Conservation (phyloP, 2,888 invertebrate species). For the Mythimna impura region DNA sequence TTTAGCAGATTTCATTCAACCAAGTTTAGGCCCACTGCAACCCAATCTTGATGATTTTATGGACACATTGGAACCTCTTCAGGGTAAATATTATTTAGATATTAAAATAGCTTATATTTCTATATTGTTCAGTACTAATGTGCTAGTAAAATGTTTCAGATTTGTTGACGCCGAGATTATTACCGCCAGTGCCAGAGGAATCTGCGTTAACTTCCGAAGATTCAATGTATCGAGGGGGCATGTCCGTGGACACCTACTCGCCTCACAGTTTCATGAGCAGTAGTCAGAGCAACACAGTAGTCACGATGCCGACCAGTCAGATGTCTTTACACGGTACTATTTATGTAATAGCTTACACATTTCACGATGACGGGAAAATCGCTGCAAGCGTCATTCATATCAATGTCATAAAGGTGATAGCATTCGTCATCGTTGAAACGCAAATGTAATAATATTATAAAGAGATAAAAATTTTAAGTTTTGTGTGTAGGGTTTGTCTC, state of each 20-base stretch:
- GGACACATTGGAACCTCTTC: slow-evolving; percentile 96
- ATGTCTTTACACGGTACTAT: slow-evolving; percentile 85
- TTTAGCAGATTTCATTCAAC: slow-evolving; percentile 99
- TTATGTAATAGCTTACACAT: slow-evolving; percentile 2
- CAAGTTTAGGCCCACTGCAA: slow-evolving; percentile 98
- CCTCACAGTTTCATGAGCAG: slow-evolving; percentile 77
- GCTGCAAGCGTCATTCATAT: slow-evolving; percentile 21
- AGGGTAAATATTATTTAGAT: slow-evolving; percentile 90
- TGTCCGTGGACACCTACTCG: slow-evolving; percentile 84
- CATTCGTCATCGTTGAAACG: slow-evolving; percentile 9
- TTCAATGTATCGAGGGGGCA: slow-evolving; percentile 84
- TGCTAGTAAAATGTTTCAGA: slow-evolving; percentile 70
- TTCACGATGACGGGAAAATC: not conserved
- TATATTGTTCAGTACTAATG: slow-evolving; percentile 9
- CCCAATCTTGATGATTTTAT: slow-evolving; percentile 99
- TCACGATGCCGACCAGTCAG: slow-evolving; percentile 86
- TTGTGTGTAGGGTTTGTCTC: no score
- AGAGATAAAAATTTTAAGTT: no score
- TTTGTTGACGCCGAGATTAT: slow-evolving; percentile 82
- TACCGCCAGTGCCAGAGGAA: slow-evolving; percentile 92
- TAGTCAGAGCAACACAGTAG: slow-evolving; percentile 73
- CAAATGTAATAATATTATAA: not conserved
- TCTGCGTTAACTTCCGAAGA: slow-evolving; percentile 87
- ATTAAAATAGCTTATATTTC: not conserved
- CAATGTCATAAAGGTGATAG: slow-evolving; percentile 18